Percentiles rank a stretch among this genome's conserved stretches.
These are phyloP conservation scores for Magallana nippona DNA, from an alignment of 2,888 invertebrate genomes.

Conservation along the genomic window DNA sequence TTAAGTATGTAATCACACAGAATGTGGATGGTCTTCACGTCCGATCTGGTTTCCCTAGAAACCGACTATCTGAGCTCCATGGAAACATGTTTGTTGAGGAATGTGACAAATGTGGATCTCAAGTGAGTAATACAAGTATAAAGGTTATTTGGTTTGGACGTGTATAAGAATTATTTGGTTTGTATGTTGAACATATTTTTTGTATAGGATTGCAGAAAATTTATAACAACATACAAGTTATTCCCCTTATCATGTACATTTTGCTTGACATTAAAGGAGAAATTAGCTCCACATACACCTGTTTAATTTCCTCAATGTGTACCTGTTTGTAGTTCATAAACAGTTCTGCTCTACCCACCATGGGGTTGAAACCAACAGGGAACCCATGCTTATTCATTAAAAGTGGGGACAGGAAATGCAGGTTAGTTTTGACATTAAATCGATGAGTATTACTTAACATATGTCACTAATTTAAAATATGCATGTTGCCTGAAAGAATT, in stretches of 20 bases:
- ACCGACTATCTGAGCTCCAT: constrained; percentile 93
- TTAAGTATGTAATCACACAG: constrained; percentile 95
- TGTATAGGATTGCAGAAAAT: no score
- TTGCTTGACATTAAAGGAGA: not conserved
- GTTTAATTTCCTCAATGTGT: no score
- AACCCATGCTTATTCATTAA: constrained; percentile 73
- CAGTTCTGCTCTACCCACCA: constrained; percentile 72
- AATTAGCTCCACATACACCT: no score
- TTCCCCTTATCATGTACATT: not conserved
- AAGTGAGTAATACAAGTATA: constrained; percentile 65
- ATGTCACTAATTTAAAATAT: no score
- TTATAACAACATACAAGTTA: no score
- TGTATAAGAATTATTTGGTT: no score
- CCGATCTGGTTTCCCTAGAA: constrained; percentile 90
- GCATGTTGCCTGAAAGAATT: no score
- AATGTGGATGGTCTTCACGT: constrained; percentile 99
- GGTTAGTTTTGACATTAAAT: constrained; percentile 46
- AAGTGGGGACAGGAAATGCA: constrained; percentile 64
- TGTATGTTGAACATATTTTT: no score
- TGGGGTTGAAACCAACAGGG: constrained; percentile 77
- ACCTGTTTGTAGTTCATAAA: constrained; percentile 72
- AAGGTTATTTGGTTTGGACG: no score
- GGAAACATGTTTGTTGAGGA: constrained; percentile 99
- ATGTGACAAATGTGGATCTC: constrained; percentile 88
- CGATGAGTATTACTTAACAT: no score